Conservation (phyloP, 2,888 invertebrate genomes). For the Odontomyia ornata region DNA sequence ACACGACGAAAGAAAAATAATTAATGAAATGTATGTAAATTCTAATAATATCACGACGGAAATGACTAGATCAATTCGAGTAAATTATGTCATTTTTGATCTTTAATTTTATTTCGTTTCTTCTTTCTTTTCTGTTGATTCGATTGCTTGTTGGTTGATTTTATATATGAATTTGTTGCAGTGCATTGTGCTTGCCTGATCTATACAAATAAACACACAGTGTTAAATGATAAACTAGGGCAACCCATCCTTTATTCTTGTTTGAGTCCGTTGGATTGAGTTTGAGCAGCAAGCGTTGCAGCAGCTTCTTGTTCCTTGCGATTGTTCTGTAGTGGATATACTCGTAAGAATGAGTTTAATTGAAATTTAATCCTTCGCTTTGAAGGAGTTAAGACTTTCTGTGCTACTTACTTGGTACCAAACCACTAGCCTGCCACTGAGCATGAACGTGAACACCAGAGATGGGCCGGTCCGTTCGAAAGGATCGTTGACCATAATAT, state of each 20-base stretch:
- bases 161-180: slow-evolving; percentile 1
- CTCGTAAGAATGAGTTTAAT: background rate
- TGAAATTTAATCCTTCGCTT: background rate
- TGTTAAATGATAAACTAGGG: slow-evolving; percentile 13
- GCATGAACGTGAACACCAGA: slow-evolving; percentile 91
- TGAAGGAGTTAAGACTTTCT: background rate
- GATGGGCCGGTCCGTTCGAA: slow-evolving; percentile 91
- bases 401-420: slow-evolving; percentile 67
- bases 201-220: slow-evolving; percentile 32
- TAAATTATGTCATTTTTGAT: slow-evolving; percentile 35
- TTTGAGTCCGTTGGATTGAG: slow-evolving; percentile 71
- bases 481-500: slow-evolving; percentile 91
- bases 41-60: slow-evolving; percentile 47
- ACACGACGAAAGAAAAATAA: slow-evolving; percentile 5
- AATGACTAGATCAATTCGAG: slow-evolving; percentile 46
- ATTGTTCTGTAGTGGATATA: slow-evolving; percentile 66
- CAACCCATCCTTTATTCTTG: slow-evolving; percentile 65
- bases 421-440: slow-evolving; percentile 87
- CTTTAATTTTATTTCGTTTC: background rate
- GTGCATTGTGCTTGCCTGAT: slow-evolving; percentile 33
- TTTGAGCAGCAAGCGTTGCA: slow-evolving; percentile 62
- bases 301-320: slow-evolving; percentile 67
- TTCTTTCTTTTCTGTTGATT: slow-evolving; percentile 4
- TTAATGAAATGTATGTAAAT: slow-evolving; percentile 7
- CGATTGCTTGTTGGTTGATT: background rate